Conservation (phyloP, 2,797 vertebrate genomes). For the Crypturellus tataupa region DNA sequence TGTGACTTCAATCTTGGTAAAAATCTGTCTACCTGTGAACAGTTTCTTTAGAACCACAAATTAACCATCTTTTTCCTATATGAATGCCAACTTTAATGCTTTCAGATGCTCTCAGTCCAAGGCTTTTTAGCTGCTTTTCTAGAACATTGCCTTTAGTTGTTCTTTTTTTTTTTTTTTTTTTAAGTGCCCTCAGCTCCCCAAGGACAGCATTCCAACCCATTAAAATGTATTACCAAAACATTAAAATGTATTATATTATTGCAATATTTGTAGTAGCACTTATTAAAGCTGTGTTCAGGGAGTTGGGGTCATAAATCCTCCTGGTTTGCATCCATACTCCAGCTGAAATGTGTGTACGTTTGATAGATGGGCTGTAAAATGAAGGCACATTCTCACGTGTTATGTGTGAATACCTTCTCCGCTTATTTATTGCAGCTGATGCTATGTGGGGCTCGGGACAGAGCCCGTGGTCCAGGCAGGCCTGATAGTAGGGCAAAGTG, state of each 20-base stretch:
- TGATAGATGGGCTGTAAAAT: constrained; percentile 68
- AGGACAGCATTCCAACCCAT: constrained; percentile 39
- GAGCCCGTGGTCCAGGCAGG: neutral
- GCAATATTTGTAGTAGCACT: constrained; percentile 55
- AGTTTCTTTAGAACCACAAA: neutral
- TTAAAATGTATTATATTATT: constrained; percentile 61
- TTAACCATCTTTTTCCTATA: neutral
- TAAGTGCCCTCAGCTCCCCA: neutral
- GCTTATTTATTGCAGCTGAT: constrained; percentile 44
- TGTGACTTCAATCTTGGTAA: neutral
- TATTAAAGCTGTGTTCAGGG: constrained; percentile 54
- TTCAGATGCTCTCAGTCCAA: neutral
- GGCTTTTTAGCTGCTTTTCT: neutral
- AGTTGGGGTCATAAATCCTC: constrained; percentile 56
- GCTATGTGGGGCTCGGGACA: neutral
- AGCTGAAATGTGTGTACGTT: constrained; percentile 1
- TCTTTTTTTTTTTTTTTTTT: constrained; percentile 11
- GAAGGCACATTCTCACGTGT: constrained; percentile 51
- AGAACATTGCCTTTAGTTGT: neutral
- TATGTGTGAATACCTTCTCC: constrained; percentile 53
- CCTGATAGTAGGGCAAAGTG: constrained; percentile 10
- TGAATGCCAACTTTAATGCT: neutral
- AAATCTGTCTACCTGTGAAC: neutral
- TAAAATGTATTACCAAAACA: constrained; percentile 56
- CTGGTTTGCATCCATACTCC: neutral